Base-by-base conservation (phyloP, 2,113 vertebrate genomes). In the Mobula hypostoma region DNA sequence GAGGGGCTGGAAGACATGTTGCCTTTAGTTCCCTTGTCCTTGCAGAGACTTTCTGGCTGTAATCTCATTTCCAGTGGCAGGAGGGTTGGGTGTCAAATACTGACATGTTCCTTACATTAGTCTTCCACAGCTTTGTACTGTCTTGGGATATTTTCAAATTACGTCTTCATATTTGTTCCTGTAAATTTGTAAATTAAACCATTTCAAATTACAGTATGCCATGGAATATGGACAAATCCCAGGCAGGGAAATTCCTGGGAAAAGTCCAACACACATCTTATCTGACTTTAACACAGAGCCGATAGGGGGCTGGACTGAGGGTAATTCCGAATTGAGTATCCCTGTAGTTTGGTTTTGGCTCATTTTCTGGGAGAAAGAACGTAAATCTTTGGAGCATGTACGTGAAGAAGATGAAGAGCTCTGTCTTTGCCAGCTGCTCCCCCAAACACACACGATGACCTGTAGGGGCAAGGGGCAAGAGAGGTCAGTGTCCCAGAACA, bases 401-500 rank as follows among this genome's bases (percentile, higher is more conserved):
- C 48, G 96, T 96, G 94, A 97, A 97, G 95, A 97, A 96, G 70
- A 97, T 94, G 68, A 97, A 97, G 94, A 97, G 96, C 95, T 97
- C 97, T 96, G 96, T 97, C 94, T 74, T 96, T 93, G 97, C 97
- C 95, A 97, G 94, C 68, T 96, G 95, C 91, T 97, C 97, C 85
- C 97, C 97, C 0, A 79, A 94, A 88, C 97, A 97, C 0, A 0
- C 32, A 0, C 96, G 95, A 2, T 74, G 96, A 94, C 97, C 97
- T 97, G 94, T n/a, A 88, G 91, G 80, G 4, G 8, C 48, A 58
- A 7, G 24, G 79, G 94, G 2, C 19, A 40, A 93, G 21, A 48
- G 68, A 0, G 7, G 29, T 66, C 66, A 48, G 36, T 48, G 68
- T 19, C 15, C 0, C n/a, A 36, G 32, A n/a, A 29, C 19, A 74